Conservation (phyloP, 2,797 vertebrate genomes). For the Argya squamiceps region DNA sequence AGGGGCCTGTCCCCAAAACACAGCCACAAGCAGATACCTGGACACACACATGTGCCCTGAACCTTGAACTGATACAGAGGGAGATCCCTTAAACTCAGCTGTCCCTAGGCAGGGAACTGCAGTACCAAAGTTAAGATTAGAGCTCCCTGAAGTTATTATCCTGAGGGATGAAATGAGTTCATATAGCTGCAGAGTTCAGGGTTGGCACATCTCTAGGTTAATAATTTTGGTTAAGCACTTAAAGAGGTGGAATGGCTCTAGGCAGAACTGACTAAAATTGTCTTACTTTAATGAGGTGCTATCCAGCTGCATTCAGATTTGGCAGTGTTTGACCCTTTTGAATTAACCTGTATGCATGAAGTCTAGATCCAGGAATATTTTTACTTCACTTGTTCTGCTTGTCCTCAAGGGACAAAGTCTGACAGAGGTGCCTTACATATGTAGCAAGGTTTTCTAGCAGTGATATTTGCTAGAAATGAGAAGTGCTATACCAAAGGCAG, state of each 20-base stretch:
- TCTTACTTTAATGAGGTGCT: not conserved
- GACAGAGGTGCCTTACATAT: not conserved
- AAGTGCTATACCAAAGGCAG: not conserved
- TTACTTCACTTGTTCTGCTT: not conserved
- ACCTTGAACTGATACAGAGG: not conserved
- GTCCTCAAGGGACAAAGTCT: not conserved
- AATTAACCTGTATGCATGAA: not conserved
- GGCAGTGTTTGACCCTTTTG: not conserved
- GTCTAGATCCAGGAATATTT: not conserved
- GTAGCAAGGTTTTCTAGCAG: not conserved
- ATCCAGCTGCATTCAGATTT: not conserved
- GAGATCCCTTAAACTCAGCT: not conserved
- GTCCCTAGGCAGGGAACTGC: not conserved
- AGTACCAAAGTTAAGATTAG: not conserved
- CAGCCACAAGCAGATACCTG: fast-evolving
- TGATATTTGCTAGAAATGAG: not conserved
- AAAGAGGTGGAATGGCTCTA: not conserved
- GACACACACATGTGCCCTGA: fast-evolving
- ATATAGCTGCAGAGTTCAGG: not conserved
- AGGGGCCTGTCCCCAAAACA: not conserved
- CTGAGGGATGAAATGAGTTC: not conserved
- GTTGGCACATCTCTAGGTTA: not conserved
- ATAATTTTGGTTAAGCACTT: not conserved
- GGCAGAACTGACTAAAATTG: not conserved
- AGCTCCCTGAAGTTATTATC: not conserved